Base-by-base conservation (phyloP, 2,113 vertebrate species). In the Micronycteris hirsuta region DNA sequence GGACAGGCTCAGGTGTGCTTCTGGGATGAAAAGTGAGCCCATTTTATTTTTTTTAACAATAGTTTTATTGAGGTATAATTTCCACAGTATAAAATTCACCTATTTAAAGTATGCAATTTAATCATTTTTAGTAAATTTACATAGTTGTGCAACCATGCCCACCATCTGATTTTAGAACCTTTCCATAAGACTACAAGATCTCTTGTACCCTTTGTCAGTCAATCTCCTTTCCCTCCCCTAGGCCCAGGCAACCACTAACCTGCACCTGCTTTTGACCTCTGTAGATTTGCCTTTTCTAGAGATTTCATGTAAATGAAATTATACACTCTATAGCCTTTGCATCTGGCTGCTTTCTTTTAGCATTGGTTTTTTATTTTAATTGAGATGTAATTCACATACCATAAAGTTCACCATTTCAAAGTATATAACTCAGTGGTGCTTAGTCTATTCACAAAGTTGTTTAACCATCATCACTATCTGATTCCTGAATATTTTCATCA, bases 401-500 rank as follows among this genome's bases (percentile, higher is more conserved):
- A 49, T 81, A 83, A 83, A 91, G 65, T 63, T 45, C 49, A 93
- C 52, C 26, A 45, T 45, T 68, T 93, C 61, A 77, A 87, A 78
- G n/a, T 80, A 36, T 87, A n/a, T 90, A 77, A 65, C 70, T 77
- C 61, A 91, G 7, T 61, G 28, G 26, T 43, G 56, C 90, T 87
- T 91, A 93, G 17, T 67, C 47, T 95, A 84, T 77, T 95, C 19
- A 89, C 80, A 86, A 52, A 67, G 54, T 56, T 77, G 28, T 70
- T 17, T 56, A 95, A 91, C 15, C 6, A 83, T 84, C 38, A 73
- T 54, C 8, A 58, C 33, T 47, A 83, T 71, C 14, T 94, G 91
- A 74, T 92, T 93, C 52, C 58, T 33, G 31, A 86, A 82, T 58
- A 56, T 93, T 83, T 76, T 81, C 68, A 82, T 92, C 83, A 78